Evolutionary conservation across 2,797 vertebrate species (phyloP).

Genomic region (Miichthys miiuy): DNA sequence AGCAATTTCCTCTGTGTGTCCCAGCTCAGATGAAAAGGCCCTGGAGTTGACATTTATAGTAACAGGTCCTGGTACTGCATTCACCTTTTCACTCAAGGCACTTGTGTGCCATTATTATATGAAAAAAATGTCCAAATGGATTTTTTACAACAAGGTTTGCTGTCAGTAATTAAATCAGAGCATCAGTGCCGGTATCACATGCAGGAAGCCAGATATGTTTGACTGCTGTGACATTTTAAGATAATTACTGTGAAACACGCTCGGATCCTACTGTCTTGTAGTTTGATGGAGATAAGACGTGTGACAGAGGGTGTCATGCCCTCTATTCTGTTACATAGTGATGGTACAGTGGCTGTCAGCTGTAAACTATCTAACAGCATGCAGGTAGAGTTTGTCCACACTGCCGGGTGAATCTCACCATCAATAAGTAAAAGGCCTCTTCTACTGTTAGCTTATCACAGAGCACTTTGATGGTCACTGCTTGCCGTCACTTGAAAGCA

Average conservation of each 20-base stretch:
- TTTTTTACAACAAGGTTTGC: constrained; percentile 17
- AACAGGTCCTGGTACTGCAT: constrained; percentile 22
- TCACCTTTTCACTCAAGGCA: constrained; percentile 20
- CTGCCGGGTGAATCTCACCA: constrained; percentile 39
- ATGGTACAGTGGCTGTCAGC: not conserved
- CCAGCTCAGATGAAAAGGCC: not conserved
- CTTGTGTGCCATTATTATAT: not conserved
- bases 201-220: not conserved
- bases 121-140: not conserved
- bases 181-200: not conserved
- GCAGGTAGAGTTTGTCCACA: constrained; percentile 1
- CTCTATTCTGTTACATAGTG: not conserved
- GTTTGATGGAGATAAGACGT: not conserved
- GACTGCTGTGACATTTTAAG: constrained; percentile 21
- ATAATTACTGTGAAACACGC: constrained; percentile 10
- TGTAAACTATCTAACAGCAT: constrained; percentile 4
- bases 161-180: constrained; percentile 18
- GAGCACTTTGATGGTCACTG: constrained; percentile 61
- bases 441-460: constrained; percentile 45
- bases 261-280: not conserved
- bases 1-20: constrained; percentile 30
- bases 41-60: constrained; percentile 23
- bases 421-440: constrained; percentile 69
- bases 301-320: not conserved
- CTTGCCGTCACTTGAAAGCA: constrained; percentile 60